Evolutionary conservation across 1,140 invertebrate species (phyloP).

Genomic region (Drepana arcuata): DNA sequence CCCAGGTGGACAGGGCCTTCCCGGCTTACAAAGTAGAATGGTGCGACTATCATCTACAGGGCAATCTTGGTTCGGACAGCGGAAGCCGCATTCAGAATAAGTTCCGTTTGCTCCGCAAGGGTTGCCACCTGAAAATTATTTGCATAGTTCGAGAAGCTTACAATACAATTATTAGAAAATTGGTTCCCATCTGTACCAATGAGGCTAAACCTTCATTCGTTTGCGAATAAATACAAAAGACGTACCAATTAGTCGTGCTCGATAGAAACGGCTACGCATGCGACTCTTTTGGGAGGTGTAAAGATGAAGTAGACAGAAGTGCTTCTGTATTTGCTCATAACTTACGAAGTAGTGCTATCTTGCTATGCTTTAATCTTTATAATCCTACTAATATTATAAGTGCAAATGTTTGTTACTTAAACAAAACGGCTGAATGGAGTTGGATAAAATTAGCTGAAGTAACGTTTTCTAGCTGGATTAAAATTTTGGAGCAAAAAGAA

Average conservation of each 20-base stretch:
- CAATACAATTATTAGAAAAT: background rate
- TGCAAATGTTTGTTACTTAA: no score
- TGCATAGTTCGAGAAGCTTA: no score
- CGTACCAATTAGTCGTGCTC: background rate
- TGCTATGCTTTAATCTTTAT: no score
- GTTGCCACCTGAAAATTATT: constrained; percentile 23
- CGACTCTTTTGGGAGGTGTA: background rate
- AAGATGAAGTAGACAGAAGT: no score
- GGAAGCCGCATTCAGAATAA: constrained; percentile 10
- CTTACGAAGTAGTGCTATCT: no score
- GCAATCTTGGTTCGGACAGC: constrained; percentile 13
- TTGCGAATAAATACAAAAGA: background rate
- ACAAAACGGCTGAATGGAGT: no score
- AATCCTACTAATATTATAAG: no score
- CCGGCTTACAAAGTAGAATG: constrained; percentile 12
- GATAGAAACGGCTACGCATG: background rate
- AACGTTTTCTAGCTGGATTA: no score
- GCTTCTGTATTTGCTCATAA: no score
- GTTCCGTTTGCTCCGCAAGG: constrained; percentile 14
- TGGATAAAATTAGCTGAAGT: no score
- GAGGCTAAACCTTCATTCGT: background rate
- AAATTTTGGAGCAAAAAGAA: no score
- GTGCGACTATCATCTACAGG: constrained; percentile 10
- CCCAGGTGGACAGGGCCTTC: constrained; percentile 10
- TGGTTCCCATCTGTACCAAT: background rate